A percentile compares a stretch with the other conserved stretches of the same genome.
Evolutionary conservation across 2,113 vertebrate genomes (phyloP).

Genomic region (Phasianus colchicus): DNA sequence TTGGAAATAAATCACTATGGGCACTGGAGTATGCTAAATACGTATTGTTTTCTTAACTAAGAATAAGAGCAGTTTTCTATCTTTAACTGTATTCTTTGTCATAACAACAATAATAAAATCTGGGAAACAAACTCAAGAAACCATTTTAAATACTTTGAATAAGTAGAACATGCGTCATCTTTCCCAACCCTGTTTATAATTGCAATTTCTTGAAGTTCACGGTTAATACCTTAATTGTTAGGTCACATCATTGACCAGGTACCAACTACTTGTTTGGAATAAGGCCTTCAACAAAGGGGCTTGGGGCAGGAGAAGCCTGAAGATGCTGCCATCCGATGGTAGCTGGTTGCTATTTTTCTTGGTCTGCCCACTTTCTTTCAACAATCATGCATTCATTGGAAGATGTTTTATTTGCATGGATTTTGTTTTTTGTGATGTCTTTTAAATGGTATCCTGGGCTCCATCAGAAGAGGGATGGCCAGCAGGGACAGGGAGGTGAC

Average conservation of each 20-base stretch:
- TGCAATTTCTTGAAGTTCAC: background rate
- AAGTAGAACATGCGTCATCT: background rate
- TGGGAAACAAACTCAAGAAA: rapidly evolving
- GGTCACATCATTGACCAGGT: background rate
- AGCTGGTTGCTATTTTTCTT: background rate
- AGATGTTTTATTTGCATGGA: background rate
- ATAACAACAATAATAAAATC: background rate
- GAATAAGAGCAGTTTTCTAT: background rate
- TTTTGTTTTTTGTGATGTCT: background rate
- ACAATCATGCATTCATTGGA: background rate
- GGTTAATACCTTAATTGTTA: background rate
- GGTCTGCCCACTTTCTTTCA: background rate
- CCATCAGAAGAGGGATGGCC: no score
- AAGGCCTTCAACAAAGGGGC: background rate
- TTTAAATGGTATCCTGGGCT: background rate
- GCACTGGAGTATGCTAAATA: background rate
- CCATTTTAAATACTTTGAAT: background rate
- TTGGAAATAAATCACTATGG: background rate
- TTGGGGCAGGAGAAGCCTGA: background rate
- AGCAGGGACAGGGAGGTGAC: no score
- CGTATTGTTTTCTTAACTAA: background rate
- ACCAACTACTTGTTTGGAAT: background rate
- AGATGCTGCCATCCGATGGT: background rate
- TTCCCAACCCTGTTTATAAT: background rate
- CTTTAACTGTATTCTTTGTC: background rate